These are phyloP conservation scores for Alosa sapidissima DNA, from an alignment of 2,797 vertebrate species.

Conservation along the genomic window DNA sequence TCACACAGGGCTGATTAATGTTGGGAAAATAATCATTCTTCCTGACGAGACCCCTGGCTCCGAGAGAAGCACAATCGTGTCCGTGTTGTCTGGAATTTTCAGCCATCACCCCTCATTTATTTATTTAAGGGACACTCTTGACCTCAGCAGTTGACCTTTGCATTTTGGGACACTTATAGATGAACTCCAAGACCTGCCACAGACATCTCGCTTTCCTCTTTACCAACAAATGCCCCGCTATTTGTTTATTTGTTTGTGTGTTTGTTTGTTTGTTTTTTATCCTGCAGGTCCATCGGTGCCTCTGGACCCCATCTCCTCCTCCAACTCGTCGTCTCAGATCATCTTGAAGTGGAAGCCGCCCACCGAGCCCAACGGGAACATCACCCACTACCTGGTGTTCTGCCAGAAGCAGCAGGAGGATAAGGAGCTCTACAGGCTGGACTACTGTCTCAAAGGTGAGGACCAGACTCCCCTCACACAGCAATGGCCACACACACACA, in stretches of 20 bases:
- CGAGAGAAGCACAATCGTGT: neutral
- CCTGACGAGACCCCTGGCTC: neutral
- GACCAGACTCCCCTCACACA: neutral
- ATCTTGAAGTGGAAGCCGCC: constrained; percentile 96
- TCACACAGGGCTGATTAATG: neutral
- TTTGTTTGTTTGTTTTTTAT: neutral
- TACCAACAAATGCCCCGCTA: neutral
- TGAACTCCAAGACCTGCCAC: neutral
- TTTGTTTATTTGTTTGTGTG: neutral
- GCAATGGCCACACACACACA: too few relatives aligned
- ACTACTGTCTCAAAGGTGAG: constrained; percentile 95
- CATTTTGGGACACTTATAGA: neutral
- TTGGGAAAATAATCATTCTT: neutral
- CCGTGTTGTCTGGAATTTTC: neutral
- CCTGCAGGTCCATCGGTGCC: constrained; percentile 88
- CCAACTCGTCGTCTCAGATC: constrained; percentile 94
- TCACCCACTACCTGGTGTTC: constrained; percentile 92
- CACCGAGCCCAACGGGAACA: constrained; percentile 92
- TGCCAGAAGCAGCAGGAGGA: constrained; percentile 90
- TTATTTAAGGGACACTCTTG: neutral
- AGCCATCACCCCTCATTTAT: neutral
- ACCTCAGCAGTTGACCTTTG: neutral
- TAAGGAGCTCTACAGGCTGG: constrained; percentile 86
- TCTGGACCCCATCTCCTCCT: constrained; percentile 89
- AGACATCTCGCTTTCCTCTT: neutral